Conservation (phyloP, 1,140 invertebrate species). For the Helicoverpa zea region DNA sequence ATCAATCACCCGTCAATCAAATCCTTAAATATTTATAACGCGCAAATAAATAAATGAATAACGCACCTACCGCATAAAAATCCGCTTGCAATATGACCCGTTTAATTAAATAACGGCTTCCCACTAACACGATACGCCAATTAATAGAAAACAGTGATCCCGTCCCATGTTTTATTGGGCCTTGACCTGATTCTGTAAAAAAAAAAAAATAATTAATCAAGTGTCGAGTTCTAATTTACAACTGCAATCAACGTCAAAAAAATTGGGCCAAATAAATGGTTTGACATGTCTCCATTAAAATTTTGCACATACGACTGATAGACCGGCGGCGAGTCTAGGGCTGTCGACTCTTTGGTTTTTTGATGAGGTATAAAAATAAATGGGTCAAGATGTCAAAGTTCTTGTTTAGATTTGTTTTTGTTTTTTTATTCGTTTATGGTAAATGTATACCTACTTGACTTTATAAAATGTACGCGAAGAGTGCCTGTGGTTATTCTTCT, state of each 20-base stretch:
- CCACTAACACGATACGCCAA: slow-evolving; percentile 11
- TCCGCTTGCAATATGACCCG: neutral
- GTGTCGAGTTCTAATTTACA: slow-evolving; percentile 45
- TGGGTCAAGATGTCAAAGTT: neutral
- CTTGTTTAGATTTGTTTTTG: neutral
- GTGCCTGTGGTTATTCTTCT: too few relatives aligned
- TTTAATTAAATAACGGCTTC: neutral
- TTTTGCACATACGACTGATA: slow-evolving; percentile 31
- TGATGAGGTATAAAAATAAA: neutral
- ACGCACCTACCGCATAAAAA: neutral
- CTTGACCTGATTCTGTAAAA: slow-evolving; percentile 40
- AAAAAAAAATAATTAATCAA: slow-evolving; percentile 44
- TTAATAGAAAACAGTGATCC: slow-evolving; percentile 21
- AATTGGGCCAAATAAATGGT: slow-evolving; percentile 41
- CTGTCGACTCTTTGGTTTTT: slow-evolving; percentile 7
- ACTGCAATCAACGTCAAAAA: slow-evolving; percentile 50
- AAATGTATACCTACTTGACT: neutral
- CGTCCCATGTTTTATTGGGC: slow-evolving; percentile 13
- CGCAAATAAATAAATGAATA: too few relatives aligned
- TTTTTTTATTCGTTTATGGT: neutral
- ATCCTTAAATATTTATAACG: neutral
- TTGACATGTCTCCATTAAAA: slow-evolving; percentile 50
- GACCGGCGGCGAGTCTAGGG: neutral
- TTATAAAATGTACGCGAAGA: too few relatives aligned
- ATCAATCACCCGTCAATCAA: neutral